These are phyloP conservation scores for Channa maculata DNA, from an alignment of 2,113 vertebrate genomes.

Conservation along the genomic window DNA sequence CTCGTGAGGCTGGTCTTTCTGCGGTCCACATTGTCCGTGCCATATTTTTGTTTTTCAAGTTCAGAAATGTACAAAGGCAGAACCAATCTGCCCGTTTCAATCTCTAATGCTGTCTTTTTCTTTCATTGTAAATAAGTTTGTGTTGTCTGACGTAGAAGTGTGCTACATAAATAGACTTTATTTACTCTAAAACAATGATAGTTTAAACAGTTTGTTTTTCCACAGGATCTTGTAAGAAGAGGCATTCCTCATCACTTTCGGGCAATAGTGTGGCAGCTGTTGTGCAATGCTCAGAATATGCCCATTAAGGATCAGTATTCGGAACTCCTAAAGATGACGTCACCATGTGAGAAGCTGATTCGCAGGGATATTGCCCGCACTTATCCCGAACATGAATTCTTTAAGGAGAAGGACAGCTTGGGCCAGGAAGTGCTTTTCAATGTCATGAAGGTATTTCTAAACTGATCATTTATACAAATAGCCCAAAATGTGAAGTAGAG, in stretches of 20 bases:
- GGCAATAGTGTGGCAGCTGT: constrained; percentile 97
- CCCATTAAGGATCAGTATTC: constrained; percentile 99
- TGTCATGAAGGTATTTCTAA: constrained; percentile 94
- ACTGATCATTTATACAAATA: not conserved
- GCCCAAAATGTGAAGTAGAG: not conserved
- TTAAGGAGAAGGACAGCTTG: constrained; percentile 98
- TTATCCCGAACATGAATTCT: constrained; percentile 98
- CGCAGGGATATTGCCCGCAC: constrained; percentile 98
- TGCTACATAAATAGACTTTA: no score
- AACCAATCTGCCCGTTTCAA: not conserved
- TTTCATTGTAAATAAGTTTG: no score
- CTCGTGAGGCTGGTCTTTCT: not conserved
- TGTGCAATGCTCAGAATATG: constrained; percentile 96
- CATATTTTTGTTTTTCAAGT: not conserved
- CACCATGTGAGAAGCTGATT: constrained; percentile 97
- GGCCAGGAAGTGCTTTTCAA: constrained; percentile 99
- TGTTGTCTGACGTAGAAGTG: no score
- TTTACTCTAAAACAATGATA: not conserved
- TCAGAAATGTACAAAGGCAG: not conserved
- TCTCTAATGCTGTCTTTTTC: no score
- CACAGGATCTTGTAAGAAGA: constrained; percentile 95
- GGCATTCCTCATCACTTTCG: constrained; percentile 98
- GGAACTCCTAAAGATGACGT: constrained; percentile 98
- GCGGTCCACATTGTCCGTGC: not conserved
- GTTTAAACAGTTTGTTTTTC: not conserved